Base-by-base conservation (phyloP, 2,797 vertebrate species). In the Coracias cyanogaster region DNA sequence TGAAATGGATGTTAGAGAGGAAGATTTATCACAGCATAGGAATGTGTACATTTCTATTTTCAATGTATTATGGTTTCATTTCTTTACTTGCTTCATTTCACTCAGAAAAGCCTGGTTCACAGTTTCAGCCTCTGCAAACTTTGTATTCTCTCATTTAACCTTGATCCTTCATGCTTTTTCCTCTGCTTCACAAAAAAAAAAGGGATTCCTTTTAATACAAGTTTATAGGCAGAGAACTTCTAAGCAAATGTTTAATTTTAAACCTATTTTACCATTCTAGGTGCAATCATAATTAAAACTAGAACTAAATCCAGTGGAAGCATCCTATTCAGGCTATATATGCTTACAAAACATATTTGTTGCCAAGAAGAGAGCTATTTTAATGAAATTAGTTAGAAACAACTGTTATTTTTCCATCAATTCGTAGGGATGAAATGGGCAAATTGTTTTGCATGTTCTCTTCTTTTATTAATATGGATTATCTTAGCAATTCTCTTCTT, bases 401-500 rank as follows among this genome's bases (percentile, higher is more conserved):
- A 78, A 15, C 46, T 72, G 12, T 61, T 0, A 29, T 52, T 69
- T 93, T 74, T 82, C 71, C 37, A 64, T 78, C 54, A 45, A 3
- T 72, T 48, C 81, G 3, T 41, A 48, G 11, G 31, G 16, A 43
- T 76, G 25, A 93, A 94, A 54, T 0, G 3, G 55, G 17, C 9
- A 43, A 81, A 62, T 86, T 62, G 12, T 15, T 88, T 90, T 82
- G 9, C 2, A 2, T 52, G 35, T 72, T 81, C 41, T 54, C n/a
- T 78, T 74, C 21, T 51, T 93, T 52, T 74, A 77, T 65, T 92
- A 62, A 51, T 78, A 55, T n/a, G 60, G 80, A 88, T 96, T 94
- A 93, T 82, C 11, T 51, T 62, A 83, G 39, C 28, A 81, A 72
- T 86, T 88, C 49, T n/a, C 21, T 85, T 92, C 79, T 81, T 87